phyloP scores from a whole-genome alignment of 2,888 invertebrate genomes.

The Ephialtes manifestator region DNA sequence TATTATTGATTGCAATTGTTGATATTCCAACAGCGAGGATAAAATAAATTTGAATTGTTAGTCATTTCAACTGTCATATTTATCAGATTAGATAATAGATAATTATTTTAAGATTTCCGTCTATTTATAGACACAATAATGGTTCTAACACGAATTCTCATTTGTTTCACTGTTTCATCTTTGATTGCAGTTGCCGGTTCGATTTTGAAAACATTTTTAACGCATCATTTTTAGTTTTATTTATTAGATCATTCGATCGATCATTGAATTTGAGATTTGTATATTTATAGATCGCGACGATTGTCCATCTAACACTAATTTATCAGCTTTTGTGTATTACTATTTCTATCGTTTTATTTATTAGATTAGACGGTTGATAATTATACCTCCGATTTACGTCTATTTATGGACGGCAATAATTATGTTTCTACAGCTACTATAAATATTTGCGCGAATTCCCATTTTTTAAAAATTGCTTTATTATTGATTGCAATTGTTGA shows the following conservation, averaged over 20 bases:
- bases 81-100: no score
- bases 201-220: no score
- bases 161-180: no score
- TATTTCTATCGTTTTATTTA: not conserved
- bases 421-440: not conserved
- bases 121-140: no score
- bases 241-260: not conserved
- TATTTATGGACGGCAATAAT: not conserved
- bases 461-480: not conserved
- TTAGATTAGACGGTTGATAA: not conserved
- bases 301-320: not conserved
- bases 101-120: no score
- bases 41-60: no score
- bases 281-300: not conserved
- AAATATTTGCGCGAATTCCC: not conserved
- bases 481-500: not conserved
- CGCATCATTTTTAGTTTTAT: not conserved
- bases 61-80: no score
- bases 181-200: no score
- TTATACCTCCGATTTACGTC: not conserved
- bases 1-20: no score
- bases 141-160: no score
- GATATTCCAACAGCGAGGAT: no score
- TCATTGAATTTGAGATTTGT: no score
- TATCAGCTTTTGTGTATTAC: not conserved